Evolutionary conservation across 2,113 vertebrate species (phyloP), one percentile per base, ranked within the genome.

Genomic region (Ammodytes dubius): DNA sequence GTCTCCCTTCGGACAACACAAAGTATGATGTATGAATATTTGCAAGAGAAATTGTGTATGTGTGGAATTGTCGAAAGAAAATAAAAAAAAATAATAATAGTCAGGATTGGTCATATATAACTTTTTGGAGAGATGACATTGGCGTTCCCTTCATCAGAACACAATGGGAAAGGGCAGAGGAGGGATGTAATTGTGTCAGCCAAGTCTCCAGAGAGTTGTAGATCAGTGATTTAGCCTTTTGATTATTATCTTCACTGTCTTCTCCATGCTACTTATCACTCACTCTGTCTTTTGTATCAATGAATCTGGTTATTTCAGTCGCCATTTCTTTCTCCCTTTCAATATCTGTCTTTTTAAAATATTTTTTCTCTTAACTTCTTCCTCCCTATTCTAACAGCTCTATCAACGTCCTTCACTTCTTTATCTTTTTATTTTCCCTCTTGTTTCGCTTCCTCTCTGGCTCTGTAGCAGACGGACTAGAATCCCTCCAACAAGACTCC

Each of bases 401-500:
- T 73, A 14, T 78, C 54, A 70, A 14, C 13, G 35, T 50, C 39
- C 71, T 10, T 80, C 52, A 70, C 81, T 59, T 59, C 65, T 79
- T 54, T 37, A 8, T 76, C 59, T 39, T 13, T 58, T 27, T 49
- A 53, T 19, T 50, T 76, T 35, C 39, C 35, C 53, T 83, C 43
- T 27, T 76, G 61, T 81, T 60, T 79, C 19, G 52, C 84, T 85
- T 79, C 64, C 83, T 88, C 83, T 88, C 64, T 50, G 19, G 56
- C 71, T 82, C 63, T 80, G 45, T 8, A 81, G 81, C 81, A 85
- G 74, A 80, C 63, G 75, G 80, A 79, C 74, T 57, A 76, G 67
- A 91, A 64, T 86, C 79, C 79, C 73, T 67, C 77, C 85, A 91
- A 92, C 92, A 95, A 93, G 87, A 83, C 57, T 69, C 66, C 84